Evolutionary conservation across 1,140 invertebrate species (phyloP).

Genomic region (Magallana angulata): DNA sequence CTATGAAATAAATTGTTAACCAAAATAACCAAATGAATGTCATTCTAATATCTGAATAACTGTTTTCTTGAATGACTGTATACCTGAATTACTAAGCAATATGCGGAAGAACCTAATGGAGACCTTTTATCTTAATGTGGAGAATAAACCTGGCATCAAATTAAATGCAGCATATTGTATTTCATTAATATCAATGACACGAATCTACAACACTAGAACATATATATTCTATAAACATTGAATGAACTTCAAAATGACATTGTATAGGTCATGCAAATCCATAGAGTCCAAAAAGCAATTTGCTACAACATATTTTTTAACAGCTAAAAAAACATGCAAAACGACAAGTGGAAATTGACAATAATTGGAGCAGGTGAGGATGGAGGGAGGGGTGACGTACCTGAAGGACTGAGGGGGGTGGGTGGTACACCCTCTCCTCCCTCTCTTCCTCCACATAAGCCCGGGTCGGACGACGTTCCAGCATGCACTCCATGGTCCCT

Average conservation of each 20-base stretch:
- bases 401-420: constrained; percentile 2
- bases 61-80: no score
- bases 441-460: constrained; percentile 6
- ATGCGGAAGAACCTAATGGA: not conserved
- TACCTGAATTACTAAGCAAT: constrained; percentile 15
- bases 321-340: no score
- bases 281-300: no score
- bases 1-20: no score
- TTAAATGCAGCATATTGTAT: not conserved
- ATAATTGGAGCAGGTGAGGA: not conserved
- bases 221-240: no score
- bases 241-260: no score
- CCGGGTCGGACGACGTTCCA: constrained; percentile 7
- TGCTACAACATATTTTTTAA: no score
- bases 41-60: no score
- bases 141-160: not conserved
- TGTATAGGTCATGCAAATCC: no score
- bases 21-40: no score
- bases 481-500: constrained; percentile 9
- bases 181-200: not conserved
- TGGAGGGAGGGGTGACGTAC: not conserved
- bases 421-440: constrained; percentile 9
- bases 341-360: no score
- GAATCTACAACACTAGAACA: no score
- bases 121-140: not conserved